Percentiles rank a stretch among this genome's conserved stretches.
These are phyloP conservation scores for Eolophus roseicapilla DNA, from an alignment of 2,113 vertebrate genomes.

Conservation along the genomic window DNA sequence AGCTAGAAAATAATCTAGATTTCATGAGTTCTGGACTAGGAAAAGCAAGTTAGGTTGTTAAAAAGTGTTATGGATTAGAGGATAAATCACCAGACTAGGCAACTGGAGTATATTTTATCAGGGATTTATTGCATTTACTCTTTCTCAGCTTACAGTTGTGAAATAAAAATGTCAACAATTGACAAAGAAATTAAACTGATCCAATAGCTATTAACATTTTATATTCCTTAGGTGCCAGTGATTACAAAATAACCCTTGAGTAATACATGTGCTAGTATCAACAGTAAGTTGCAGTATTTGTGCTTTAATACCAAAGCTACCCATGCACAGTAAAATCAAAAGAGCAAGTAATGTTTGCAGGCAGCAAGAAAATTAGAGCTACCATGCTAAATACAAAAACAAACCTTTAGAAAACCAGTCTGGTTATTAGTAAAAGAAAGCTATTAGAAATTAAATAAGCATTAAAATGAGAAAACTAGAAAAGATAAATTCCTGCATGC, in stretches of 20 bases:
- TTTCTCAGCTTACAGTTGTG: not conserved
- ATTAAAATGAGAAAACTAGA: not conserved
- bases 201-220: not conserved
- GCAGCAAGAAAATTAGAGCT: not conserved
- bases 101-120: not conserved
- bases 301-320: not conserved
- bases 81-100: not conserved
- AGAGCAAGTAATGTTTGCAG: not conserved
- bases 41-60: not conserved
- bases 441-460: not conserved
- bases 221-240: not conserved
- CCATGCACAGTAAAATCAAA: not conserved
- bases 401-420: not conserved
- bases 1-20: not conserved
- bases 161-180: constrained; percentile 24
- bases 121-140: constrained; percentile 6
- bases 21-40: not conserved
- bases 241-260: not conserved
- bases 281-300: not conserved
- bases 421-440: not conserved
- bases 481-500: not conserved
- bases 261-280: not conserved
- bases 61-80: not conserved
- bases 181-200: constrained; percentile 26
- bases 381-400: not conserved